Conservation (phyloP, 2,888 invertebrate genomes). For the Choristoneura rosaceana region DNA sequence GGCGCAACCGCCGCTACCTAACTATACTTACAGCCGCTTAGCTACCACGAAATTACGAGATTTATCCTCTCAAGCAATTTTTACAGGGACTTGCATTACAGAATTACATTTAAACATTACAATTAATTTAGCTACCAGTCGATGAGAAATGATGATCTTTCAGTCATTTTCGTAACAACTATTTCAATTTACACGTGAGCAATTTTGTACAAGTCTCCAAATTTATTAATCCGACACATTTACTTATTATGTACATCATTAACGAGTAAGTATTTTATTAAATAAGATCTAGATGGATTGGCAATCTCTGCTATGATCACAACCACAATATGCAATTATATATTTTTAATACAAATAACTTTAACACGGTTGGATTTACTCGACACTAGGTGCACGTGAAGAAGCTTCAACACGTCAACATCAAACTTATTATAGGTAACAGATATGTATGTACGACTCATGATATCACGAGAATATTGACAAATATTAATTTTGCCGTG, state of each 20-base stretch:
- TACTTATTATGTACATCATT: slow-evolving; percentile 74
- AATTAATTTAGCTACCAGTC: slow-evolving; percentile 75
- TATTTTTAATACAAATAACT: slow-evolving; percentile 52
- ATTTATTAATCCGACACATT: slow-evolving; percentile 73
- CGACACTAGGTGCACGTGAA: slow-evolving; percentile 44
- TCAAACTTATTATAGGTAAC: slow-evolving; percentile 71
- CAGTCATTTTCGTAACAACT: slow-evolving; percentile 72
- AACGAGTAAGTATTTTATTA: slow-evolving; percentile 51
- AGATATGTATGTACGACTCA: slow-evolving; percentile 72
- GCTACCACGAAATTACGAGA: slow-evolving; percentile 19
- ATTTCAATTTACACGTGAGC: slow-evolving; percentile 78
- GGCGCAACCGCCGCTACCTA: not conserved
- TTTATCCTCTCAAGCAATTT: slow-evolving; percentile 25
- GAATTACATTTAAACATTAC: slow-evolving; percentile 44
- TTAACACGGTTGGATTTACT: slow-evolving; percentile 43
- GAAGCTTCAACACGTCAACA: slow-evolving; percentile 62
- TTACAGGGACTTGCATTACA: slow-evolving; percentile 45
- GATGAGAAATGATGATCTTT: slow-evolving; percentile 78
- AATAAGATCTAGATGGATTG: slow-evolving; percentile 75
- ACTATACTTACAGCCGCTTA: slow-evolving; percentile 16
- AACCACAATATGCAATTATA: slow-evolving; percentile 81
- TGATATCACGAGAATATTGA: slow-evolving; percentile 14
- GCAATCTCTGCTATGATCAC: slow-evolving; percentile 82
- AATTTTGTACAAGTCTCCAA: slow-evolving; percentile 84
- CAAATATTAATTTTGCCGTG: slow-evolving; percentile 8